Evolutionary conservation across 2,888 invertebrate species (phyloP).

Genomic region (Corythucha ciliata): DNA sequence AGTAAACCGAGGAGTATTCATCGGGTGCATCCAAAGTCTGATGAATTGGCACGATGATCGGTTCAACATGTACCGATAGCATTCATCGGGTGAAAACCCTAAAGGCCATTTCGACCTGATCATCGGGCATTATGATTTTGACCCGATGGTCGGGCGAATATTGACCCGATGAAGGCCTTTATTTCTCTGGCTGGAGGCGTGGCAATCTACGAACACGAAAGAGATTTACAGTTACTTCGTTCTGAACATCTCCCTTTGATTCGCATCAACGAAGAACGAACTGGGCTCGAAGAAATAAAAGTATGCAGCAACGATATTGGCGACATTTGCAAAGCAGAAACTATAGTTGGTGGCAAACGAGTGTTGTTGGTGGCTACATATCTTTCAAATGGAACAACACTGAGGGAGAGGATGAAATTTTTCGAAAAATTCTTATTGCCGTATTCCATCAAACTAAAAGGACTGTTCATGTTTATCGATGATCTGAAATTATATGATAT

Average conservation of each 20-base stretch:
- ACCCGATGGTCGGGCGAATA: too few relatives aligned
- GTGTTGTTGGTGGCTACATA: slow-evolving; percentile 14
- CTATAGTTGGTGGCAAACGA: slow-evolving; percentile 9
- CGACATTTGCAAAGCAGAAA: slow-evolving; percentile 10
- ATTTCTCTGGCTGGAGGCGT: slow-evolving; percentile 13
- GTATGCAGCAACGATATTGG: slow-evolving; percentile 1
- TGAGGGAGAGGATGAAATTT: slow-evolving; percentile 9
- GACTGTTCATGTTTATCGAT: slow-evolving; percentile 6
- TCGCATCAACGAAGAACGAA: slow-evolving; percentile 10
- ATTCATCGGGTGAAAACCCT: too few relatives aligned
- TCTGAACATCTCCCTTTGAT: background rate
- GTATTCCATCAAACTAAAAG: slow-evolving; percentile 13
- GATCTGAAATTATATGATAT: background rate
- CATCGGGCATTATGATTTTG: too few relatives aligned
- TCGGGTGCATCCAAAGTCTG: too few relatives aligned
- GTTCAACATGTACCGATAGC: too few relatives aligned
- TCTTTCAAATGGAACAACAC: slow-evolving; percentile 17
- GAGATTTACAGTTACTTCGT: background rate
- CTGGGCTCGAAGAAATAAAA: slow-evolving; percentile 5
- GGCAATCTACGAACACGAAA: background rate
- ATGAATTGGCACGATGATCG: too few relatives aligned
- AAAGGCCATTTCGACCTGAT: too few relatives aligned
- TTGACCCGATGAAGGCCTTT: too few relatives aligned
- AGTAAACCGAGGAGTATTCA: too few relatives aligned
- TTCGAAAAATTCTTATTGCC: slow-evolving; percentile 1